A percentile compares a stretch with the other conserved stretches of the same genome.
Conservation (phyloP, 2,797 vertebrate species). For the Lithobates sylvaticus region DNA sequence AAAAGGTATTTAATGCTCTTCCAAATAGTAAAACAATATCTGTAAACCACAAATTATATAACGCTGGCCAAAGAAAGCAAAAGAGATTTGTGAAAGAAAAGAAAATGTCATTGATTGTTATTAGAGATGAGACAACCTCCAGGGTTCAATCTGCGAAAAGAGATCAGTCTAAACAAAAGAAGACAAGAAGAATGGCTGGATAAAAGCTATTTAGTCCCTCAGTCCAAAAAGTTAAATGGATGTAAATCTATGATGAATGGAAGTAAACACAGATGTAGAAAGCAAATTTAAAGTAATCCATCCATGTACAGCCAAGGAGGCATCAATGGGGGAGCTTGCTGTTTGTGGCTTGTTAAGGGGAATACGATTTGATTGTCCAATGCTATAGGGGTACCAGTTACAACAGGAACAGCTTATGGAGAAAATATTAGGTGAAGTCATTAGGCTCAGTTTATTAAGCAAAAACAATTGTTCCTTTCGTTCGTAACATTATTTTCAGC, state of each 20-base stretch:
- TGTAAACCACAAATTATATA: neutral
- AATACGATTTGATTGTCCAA: too few relatives aligned
- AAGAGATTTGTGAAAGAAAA: slow-evolving; percentile 2
- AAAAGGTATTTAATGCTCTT: neutral
- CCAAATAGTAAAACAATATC: slow-evolving; percentile 9
- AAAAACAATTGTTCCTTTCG: too few relatives aligned
- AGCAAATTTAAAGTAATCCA: neutral
- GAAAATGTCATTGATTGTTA: slow-evolving; percentile 2
- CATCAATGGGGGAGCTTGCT: too few relatives aligned
- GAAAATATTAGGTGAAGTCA: too few relatives aligned
- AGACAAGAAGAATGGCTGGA: neutral
- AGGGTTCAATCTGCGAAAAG: neutral
- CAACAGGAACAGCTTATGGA: too few relatives aligned
- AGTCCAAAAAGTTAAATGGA: neutral
- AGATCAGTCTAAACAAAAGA: neutral
- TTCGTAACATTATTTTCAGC: too few relatives aligned
- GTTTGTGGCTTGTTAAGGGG: too few relatives aligned
- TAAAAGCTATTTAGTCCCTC: neutral
- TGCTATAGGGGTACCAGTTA: too few relatives aligned
- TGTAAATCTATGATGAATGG: neutral
- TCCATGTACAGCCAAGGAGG: too few relatives aligned
- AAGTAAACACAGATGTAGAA: neutral
- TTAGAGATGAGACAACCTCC: neutral
- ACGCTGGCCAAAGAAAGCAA: slow-evolving; percentile 8
- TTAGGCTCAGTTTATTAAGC: too few relatives aligned